Conservation (phyloP, 1,140 invertebrate species). For the Pogonomyrmex barbatus region DNA sequence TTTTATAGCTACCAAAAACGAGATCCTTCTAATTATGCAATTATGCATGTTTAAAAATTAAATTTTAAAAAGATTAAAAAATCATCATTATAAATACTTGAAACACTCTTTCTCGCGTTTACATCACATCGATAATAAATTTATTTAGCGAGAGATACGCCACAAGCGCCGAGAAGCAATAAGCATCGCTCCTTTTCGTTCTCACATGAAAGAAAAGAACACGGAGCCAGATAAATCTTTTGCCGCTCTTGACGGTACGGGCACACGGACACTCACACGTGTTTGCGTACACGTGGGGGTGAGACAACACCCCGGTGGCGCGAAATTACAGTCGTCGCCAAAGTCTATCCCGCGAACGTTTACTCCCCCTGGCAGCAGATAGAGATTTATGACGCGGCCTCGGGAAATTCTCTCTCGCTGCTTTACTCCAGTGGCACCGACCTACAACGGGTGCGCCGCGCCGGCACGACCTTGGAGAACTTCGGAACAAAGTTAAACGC, state of each 20-base stretch:
- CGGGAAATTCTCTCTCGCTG: slow-evolving; percentile 75
- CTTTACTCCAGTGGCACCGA: slow-evolving; percentile 77
- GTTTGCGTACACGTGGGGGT: slow-evolving; percentile 34
- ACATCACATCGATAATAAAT: slow-evolving; percentile 39
- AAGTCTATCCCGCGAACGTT: slow-evolving; percentile 73
- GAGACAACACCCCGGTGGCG: slow-evolving; percentile 53
- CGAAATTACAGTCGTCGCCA: slow-evolving; percentile 74
- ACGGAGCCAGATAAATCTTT: slow-evolving; percentile 41
- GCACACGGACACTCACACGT: slow-evolving; percentile 25
- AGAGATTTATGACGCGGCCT: slow-evolving; percentile 82
- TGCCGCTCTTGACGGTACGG: background rate
- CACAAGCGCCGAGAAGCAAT: slow-evolving; percentile 22
- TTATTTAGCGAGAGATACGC: slow-evolving; percentile 42
- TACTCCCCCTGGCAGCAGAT: slow-evolving; percentile 76
- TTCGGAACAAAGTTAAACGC: slow-evolving; percentile 84
- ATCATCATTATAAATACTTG: background rate
- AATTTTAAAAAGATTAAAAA: slow-evolving; percentile 15
- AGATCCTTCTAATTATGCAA: background rate
- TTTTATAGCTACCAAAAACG: background rate
- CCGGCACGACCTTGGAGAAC: slow-evolving; percentile 83
- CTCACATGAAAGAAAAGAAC: background rate
- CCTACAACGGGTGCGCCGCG: slow-evolving; percentile 76
- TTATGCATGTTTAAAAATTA: background rate
- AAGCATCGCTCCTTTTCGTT: background rate
- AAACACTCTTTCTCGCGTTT: background rate